These are phyloP conservation scores for Azemiops feae DNA, from an alignment of 2,113 vertebrate genomes.

Conservation along the genomic window DNA sequence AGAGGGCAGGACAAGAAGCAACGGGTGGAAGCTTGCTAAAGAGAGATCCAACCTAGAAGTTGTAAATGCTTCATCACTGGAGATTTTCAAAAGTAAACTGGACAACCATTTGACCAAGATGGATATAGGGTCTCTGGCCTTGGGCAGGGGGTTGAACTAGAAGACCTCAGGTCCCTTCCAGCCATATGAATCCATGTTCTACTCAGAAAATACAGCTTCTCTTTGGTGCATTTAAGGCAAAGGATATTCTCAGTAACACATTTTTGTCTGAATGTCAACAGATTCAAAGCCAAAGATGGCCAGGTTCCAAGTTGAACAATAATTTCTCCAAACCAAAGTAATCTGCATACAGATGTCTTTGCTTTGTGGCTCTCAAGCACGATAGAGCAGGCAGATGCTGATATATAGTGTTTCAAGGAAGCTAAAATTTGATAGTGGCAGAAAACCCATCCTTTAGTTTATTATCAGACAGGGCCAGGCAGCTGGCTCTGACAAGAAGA, in stretches of 20 bases:
- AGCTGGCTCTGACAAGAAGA: neutral
- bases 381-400: neutral
- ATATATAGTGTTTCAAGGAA: neutral
- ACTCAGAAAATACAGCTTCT: neutral
- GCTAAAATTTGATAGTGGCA: neutral
- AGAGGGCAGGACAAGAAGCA: neutral
- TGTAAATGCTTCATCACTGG: neutral
- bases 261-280: neutral
- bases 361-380: neutral
- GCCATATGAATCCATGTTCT: neutral
- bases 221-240: neutral
- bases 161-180: neutral
- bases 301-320: neutral
- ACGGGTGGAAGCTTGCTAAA: neutral
- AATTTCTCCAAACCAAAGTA: neutral
- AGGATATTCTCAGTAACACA: neutral
- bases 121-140: neutral
- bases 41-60: neutral
- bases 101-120: neutral
- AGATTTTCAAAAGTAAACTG: neutral
- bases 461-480: constrained; percentile 10
- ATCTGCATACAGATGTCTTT: neutral
- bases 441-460: neutral
- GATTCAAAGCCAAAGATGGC: neutral
- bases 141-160: neutral